These are phyloP conservation scores for Azemiops feae DNA, from an alignment of 2,113 vertebrate genomes.

Conservation along the genomic window DNA sequence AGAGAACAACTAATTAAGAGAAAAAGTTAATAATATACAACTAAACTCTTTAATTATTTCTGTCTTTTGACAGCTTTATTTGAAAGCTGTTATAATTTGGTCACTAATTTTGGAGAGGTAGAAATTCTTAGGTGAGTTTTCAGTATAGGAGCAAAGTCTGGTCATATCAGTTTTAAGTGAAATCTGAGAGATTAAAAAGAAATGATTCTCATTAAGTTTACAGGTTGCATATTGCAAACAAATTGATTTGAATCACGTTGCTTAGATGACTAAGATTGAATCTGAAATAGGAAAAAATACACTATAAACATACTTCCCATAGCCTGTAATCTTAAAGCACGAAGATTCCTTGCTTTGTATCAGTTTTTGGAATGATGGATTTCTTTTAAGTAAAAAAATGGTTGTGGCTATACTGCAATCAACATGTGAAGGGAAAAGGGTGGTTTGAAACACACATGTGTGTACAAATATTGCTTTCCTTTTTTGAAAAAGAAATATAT, in stretches of 20 bases:
- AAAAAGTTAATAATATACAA: background rate
- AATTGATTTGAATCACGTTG: background rate
- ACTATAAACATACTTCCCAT: background rate
- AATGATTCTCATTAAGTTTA: background rate
- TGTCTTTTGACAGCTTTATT: background rate
- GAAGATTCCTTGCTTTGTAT: background rate
- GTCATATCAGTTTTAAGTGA: background rate
- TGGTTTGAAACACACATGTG: background rate
- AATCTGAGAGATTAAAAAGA: background rate
- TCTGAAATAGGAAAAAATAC: too few relatives aligned
- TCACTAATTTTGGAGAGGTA: background rate
- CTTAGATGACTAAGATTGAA: background rate
- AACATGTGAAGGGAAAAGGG: background rate
- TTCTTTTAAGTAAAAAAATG: background rate
- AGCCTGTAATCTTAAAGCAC: background rate
- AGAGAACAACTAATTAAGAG: background rate
- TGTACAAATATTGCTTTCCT: background rate
- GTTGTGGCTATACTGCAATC: too few relatives aligned
- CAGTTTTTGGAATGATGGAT: background rate
- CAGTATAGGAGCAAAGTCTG: background rate
- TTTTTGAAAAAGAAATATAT: background rate
- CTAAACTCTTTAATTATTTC: too few relatives aligned
- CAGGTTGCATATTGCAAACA: background rate
- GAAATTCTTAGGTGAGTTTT: background rate
- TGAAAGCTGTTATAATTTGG: background rate